A percentile compares a stretch with the other conserved stretches of the same genome.
Conservation (phyloP, 2,797 vertebrate species). For the Hyperoplus immaculatus region DNA sequence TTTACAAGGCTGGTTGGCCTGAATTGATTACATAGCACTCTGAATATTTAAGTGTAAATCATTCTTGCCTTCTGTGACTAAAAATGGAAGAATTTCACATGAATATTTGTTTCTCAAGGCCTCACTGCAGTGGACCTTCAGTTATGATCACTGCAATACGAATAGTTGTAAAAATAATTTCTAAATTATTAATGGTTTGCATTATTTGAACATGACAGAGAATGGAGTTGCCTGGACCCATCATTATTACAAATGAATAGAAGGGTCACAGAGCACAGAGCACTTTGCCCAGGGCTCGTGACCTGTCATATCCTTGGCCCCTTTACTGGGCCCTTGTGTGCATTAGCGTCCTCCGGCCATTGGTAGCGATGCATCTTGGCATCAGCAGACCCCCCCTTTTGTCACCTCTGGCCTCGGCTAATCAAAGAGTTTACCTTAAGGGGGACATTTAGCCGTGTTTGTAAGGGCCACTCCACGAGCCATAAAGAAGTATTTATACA, state of each 20-base stretch:
- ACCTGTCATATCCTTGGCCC: conserved; percentile 70
- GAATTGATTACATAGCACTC: conserved; percentile 51
- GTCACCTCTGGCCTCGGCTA: conserved; percentile 97
- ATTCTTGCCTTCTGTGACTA: conserved; percentile 16
- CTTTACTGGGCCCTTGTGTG: conserved; percentile 83
- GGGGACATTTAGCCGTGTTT: conserved; percentile 92
- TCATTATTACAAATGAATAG: conserved; percentile 75
- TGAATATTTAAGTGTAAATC: conserved; percentile 20
- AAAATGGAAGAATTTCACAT: conserved; percentile 15
- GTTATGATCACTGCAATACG: conserved; percentile 17
- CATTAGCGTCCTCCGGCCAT: conserved; percentile 68
- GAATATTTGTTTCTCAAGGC: conserved; percentile 16
- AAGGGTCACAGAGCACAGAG: conserved; percentile 67
- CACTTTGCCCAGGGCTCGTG: conserved; percentile 67
- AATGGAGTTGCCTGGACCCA: conserved; percentile 35
- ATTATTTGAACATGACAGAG: conserved; percentile 61
- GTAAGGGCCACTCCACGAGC: conserved; percentile 94
- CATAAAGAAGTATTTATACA: conserved; percentile 95
- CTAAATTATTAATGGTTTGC: conserved; percentile 55
- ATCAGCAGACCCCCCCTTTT: conserved; percentile 76
- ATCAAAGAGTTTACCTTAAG: conserved; percentile 99
- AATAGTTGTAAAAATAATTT: conserved; percentile 4
- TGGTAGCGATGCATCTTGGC: conserved; percentile 85
- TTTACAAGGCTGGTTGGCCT: conserved; percentile 27
- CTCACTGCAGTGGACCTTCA: background rate